A percentile compares a stretch with the other conserved stretches of the same genome.
Conservation (phyloP, 2,888 invertebrate species). For the Parelbella ahira region DNA sequence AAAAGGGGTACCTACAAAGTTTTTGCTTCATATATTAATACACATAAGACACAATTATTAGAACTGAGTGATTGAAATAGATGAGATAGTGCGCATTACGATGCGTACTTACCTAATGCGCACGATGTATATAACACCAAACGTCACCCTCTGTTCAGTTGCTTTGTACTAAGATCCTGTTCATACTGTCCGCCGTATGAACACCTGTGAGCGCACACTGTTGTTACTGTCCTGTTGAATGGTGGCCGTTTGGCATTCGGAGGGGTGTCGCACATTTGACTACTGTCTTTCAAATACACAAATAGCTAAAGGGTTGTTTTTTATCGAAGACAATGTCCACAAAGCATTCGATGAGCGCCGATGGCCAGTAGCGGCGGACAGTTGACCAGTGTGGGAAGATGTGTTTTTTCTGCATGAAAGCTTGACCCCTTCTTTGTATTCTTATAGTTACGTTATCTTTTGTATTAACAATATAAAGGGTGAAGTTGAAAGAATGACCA, state of each 20-base stretch:
- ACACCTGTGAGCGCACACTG: slow-evolving; percentile 34
- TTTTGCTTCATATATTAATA: too few species aligned
- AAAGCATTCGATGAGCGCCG: slow-evolving; percentile 70
- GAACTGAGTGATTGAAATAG: too few species aligned
- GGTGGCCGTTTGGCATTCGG: slow-evolving; percentile 51
- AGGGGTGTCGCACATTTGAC: slow-evolving; percentile 59
- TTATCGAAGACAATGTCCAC: slow-evolving; percentile 56
- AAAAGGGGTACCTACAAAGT: too few species aligned
- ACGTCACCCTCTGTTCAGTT: not conserved
- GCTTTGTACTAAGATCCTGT: slow-evolving; percentile 6
- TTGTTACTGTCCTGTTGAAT: slow-evolving; percentile 39
- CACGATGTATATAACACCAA: too few species aligned
- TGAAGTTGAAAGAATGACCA: slow-evolving; percentile 50
- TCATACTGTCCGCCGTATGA: slow-evolving; percentile 23
- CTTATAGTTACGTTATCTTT: slow-evolving; percentile 53
- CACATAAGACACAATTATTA: too few species aligned
- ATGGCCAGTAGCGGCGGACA: slow-evolving; percentile 69
- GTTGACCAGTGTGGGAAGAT: slow-evolving; percentile 77
- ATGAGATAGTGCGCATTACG: too few species aligned
- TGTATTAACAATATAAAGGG: slow-evolving; percentile 51
- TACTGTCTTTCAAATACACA: slow-evolving; percentile 54
- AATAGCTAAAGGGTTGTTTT: slow-evolving; percentile 58
- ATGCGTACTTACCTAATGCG: too few species aligned
- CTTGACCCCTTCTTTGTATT: slow-evolving; percentile 65
- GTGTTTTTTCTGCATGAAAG: slow-evolving; percentile 51